Evolutionary conservation across 2,888 invertebrate genomes (phyloP).

Genomic region (Gerris lacustris): DNA sequence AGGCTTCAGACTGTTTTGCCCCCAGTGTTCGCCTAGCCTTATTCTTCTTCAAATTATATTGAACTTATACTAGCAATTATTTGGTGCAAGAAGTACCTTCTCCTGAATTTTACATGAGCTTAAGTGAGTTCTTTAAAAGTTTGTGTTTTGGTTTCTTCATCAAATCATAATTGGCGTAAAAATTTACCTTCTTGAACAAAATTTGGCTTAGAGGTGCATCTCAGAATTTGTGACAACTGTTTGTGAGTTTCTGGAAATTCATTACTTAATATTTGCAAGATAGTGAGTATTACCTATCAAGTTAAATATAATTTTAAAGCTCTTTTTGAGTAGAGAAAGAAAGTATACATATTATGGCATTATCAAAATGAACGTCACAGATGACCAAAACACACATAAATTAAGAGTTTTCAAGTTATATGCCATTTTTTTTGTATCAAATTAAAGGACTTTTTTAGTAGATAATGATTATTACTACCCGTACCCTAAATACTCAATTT

Average conservation of each 20-base stretch:
- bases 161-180: background rate
- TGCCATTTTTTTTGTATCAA: no score
- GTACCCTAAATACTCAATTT: no score
- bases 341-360: no score
- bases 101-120: background rate
- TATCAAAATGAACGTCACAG: no score
- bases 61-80: no score
- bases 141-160: background rate
- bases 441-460: no score
- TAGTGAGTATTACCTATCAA: background rate
- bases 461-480: no score
- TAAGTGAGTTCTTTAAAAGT: background rate
- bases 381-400: no score
- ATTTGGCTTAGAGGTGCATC: background rate
- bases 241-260: background rate
- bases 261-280: background rate
- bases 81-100: background rate
- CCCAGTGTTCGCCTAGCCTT: no score
- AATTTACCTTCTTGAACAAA: background rate
- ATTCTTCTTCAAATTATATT: no score
- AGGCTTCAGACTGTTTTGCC: no score
- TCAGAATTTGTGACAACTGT: background rate
- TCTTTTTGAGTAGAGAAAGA: background rate
- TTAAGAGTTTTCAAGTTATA: no score
- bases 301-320: background rate